These are phyloP conservation scores for Coptodon bakossiorum DNA, from an alignment of 2,113 vertebrate genomes.

Conservation along the genomic window DNA sequence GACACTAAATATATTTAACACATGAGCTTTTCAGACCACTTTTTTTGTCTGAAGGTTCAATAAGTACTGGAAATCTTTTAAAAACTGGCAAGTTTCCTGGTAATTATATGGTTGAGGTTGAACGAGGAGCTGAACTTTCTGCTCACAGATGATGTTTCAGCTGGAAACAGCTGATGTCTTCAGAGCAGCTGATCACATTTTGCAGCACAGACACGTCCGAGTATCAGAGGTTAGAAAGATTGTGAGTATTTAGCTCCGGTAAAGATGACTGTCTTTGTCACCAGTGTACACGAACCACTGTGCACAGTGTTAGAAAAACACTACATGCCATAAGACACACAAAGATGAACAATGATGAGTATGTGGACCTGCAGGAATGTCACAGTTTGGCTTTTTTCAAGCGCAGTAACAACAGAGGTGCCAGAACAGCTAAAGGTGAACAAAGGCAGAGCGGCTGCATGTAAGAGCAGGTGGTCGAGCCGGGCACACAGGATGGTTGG, in stretches of 20 bases:
- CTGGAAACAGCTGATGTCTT: background rate
- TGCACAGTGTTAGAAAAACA: background rate
- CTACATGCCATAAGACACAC: background rate
- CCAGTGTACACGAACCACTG: background rate
- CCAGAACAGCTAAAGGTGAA: background rate
- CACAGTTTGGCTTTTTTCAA: background rate
- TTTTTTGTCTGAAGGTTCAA: background rate
- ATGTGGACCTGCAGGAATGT: background rate
- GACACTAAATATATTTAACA: background rate
- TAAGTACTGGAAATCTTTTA: background rate
- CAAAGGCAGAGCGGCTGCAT: background rate
- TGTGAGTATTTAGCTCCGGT: background rate
- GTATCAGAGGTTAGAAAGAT: background rate
- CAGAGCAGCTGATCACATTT: background rate
- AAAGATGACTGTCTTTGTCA: background rate
- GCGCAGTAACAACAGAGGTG: background rate
- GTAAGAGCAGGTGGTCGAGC: background rate
- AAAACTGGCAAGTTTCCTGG: background rate
- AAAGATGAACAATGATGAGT: background rate
- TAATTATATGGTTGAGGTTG: background rate
- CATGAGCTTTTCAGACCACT: accelerated
- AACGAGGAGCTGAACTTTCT: background rate
- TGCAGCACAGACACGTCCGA: background rate
- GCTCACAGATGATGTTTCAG: background rate
- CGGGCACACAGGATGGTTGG: background rate